Base-by-base conservation (phyloP, 2,113 vertebrate genomes). In the Aspidoscelis tigris region DNA sequence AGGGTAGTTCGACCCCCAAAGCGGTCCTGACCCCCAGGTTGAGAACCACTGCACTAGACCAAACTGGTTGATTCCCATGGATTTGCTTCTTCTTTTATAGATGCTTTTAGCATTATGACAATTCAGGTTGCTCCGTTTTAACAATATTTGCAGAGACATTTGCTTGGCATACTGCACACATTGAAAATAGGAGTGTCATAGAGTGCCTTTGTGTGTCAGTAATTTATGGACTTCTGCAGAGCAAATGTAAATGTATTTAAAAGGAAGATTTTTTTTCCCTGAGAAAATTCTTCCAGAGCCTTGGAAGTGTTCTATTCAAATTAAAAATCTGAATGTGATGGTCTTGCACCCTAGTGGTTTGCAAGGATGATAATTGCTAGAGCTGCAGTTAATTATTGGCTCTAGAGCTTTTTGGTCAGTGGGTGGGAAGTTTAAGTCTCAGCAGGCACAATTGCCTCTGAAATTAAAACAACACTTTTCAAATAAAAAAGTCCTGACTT, bases 381-480 rank as follows among this genome's bases (percentile, higher is more conserved):
- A 71, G 20, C 55, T 53, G 43, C 16, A 72, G 75, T 69, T 70
- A 86, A 75, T 88, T 81, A 66, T 66, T 58, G 85, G 64, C 44
- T 72, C 65, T 82, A 70, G 33, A 85, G 72, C 20, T 65, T 92
- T 89, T 85, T 66, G 10, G 33, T 91, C 47, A 80, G 11, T 70
- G 47, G 50, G 61, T 50, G 81, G 43, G 22, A 85, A 91, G 78
- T 73, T 55, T 80, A 74, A 78, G 82, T 73, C 73, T 87, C 44
- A 84, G 69, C 16, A 26, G 10, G 53, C n/a, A 44, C 3, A 58
- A 64, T 39, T 58, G 24, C 55, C 2, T 82, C 10, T 4, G 39
- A 83, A 76, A 50, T 41, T 78, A 50, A 86, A 91, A 82, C 78
- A 87, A 41, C 64, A 50, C 14, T 74, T 88, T 86, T 53, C 39